Percentiles rank a stretch among this genome's conserved stretches.
Conservation (phyloP, 2,113 vertebrate genomes). For the Polyodon spathula region DNA sequence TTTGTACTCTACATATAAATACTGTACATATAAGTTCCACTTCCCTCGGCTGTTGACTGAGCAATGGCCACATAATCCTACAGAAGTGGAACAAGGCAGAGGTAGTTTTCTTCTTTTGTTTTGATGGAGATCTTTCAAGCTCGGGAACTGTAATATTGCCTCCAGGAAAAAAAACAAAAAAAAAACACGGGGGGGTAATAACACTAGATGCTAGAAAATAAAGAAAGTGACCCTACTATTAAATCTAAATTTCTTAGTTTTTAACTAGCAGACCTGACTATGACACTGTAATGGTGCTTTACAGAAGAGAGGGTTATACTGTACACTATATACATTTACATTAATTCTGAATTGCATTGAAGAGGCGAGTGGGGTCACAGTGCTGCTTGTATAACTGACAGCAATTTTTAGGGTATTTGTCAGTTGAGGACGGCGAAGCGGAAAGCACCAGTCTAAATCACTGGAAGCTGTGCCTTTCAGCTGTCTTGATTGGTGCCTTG, state of each 20-base stretch:
- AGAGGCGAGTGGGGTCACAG: conserved; percentile 35
- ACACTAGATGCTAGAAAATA: conserved; percentile 3
- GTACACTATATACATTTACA: conserved; percentile 37
- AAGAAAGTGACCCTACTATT: conserved; percentile 17
- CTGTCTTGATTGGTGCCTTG: conserved; percentile 37
- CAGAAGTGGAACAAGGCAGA: no score
- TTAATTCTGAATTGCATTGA: conserved; percentile 38
- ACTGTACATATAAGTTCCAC: no score
- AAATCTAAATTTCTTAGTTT: conserved; percentile 32
- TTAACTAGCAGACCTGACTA: conserved; percentile 40
- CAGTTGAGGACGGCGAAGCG: conserved; percentile 45
- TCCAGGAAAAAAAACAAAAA: no score
- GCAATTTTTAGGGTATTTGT: conserved; percentile 49
- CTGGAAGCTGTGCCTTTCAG: conserved; percentile 26
- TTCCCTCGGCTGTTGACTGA: no score
- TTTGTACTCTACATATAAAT: no score
- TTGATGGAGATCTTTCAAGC: no score
- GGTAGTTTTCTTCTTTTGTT: no score
- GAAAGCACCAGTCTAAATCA: conserved; percentile 37
- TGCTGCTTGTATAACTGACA: conserved; percentile 45
- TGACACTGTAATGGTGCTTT: conserved; percentile 35
- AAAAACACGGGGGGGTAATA: no score
- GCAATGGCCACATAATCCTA: no score
- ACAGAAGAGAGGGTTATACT: conserved; percentile 36
- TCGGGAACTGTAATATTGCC: no score